Percentiles rank a stretch among this genome's conserved stretches.
Evolutionary conservation across 2,113 vertebrate species (phyloP).

Genomic region (Urocolius indicus): DNA sequence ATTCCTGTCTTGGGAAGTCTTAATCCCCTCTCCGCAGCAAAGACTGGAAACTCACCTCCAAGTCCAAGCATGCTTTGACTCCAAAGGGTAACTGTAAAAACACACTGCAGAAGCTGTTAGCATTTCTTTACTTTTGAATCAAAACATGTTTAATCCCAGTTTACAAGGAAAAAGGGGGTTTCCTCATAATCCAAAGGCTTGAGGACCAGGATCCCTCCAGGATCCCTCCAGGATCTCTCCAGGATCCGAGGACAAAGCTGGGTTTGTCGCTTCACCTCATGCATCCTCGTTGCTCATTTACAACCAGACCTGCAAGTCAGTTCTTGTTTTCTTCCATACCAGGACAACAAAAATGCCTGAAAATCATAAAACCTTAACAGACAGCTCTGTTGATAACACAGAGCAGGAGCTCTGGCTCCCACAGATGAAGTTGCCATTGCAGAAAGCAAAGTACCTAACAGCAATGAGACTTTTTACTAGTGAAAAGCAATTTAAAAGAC

Average conservation of each 20-base stretch:
- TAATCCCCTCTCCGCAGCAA: not conserved
- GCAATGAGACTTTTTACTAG: not conserved
- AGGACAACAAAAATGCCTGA: not conserved
- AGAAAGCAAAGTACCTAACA: not conserved
- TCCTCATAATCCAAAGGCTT: not conserved
- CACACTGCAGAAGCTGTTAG: not conserved
- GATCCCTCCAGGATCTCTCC: not conserved
- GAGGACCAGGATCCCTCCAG: not conserved
- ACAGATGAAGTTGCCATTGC: no score
- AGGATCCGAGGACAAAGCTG: accelerated
- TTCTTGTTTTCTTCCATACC: not conserved
- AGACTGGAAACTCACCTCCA: not conserved
- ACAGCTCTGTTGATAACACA: not conserved
- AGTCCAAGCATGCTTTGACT: not conserved
- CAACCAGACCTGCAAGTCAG: not conserved
- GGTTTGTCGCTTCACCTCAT: accelerated
- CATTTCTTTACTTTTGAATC: not conserved
- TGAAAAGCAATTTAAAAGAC: not conserved
- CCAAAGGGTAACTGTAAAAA: not conserved
- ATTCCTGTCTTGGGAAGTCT: not conserved
- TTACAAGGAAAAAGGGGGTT: not conserved
- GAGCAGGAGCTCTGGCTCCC: not conserved
- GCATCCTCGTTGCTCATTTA: not conserved
- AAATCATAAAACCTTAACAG: not conserved
- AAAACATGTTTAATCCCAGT: not conserved